Evolutionary conservation across 2,113 vertebrate species (phyloP).

Genomic region (Acrocephalus arundinaceus): DNA sequence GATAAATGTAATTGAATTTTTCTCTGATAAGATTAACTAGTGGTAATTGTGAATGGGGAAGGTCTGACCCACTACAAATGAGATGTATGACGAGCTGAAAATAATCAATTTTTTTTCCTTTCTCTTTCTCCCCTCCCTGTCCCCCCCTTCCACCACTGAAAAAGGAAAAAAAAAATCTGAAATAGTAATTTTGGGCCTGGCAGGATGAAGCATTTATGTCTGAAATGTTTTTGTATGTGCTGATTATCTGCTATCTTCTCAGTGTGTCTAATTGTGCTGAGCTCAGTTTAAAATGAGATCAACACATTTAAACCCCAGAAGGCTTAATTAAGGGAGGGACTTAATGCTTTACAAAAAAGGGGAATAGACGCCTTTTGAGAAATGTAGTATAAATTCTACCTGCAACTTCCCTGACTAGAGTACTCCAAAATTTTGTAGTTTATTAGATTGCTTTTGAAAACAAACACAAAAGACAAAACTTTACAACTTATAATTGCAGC

Average conservation of each 20-base stretch:
- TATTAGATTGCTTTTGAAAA: constrained; percentile 34
- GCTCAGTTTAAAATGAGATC: constrained; percentile 92
- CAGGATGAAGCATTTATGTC: constrained; percentile 71
- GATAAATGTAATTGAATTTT: constrained; percentile 99
- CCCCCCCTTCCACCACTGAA: rapidly evolving
- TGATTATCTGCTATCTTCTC: constrained; percentile 84
- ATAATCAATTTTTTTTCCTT: constrained; percentile 78
- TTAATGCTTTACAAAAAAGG: constrained; percentile 73
- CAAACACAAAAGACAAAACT: constrained; percentile 63
- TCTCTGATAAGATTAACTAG: constrained; percentile 94
- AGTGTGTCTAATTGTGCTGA: constrained; percentile 93
- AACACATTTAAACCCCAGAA: constrained; percentile 93
- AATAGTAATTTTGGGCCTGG: constrained; percentile 74
- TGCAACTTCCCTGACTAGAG: constrained; percentile 47
- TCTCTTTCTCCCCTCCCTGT: not conserved
- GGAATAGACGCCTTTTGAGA: constrained; percentile 59
- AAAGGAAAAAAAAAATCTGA: not conserved
- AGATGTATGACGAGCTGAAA: constrained; percentile 83
- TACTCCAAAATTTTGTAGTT: constrained; percentile 13
- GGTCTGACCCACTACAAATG: constrained; percentile 83
- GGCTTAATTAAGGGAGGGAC: constrained; percentile 96
- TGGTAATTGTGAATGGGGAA: constrained; percentile 88
- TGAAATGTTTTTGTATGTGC: constrained; percentile 79
- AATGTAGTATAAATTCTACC: constrained; percentile 66
- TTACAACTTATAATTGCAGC: constrained; percentile 61